Evolutionary conservation across 64 coral and sea anemone genomes (phyloP), one percentile per base, ranked within the genome.

Genomic region (Montipora cactus): DNA sequence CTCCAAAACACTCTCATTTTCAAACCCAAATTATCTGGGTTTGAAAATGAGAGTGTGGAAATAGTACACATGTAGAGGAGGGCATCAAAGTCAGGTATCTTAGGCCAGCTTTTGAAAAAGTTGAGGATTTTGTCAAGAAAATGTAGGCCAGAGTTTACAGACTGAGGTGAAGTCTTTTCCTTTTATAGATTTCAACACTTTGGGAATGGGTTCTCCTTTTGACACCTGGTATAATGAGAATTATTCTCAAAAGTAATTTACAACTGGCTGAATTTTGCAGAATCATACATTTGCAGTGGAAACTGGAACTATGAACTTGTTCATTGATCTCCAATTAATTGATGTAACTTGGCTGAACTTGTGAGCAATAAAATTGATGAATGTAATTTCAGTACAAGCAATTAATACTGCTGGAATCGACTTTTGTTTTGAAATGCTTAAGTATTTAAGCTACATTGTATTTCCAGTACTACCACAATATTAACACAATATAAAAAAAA

Each of bases 81-180:
- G 14, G 59, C 9, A 11, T 64, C 10, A 64, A 64, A 64, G 10
- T 64, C 59, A 64, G 59, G 59, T 15, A 15, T 64, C 59, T 64
- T 14, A 15, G 59, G 12, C 59, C 59, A 64, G 59, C 59, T 64
- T 64, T 64, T 64, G 59, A 12, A 11, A 64, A 64, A 64, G 59
- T 64, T 64, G 59, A 64, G 59, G 59, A 64, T 28, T 67, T 28
- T n/a, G 84, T 72, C 84, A 70, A 87, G 84, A 72, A 66, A 37
- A 18, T 87, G 9, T 50, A 87, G 84, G 20, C 84, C 84, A 87
- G 84, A 87, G 44, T 72, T 87, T 87, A 55, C 52, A 28, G 28
- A 57, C 16, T 44, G 68, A 67, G 64, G 37, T 67, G 57, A 71
- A 68, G 20, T 68, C 58, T n/a, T 73, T 87, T 48, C 84, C 84